Base-by-base conservation (phyloP, 2,797 vertebrate species). In the Leptoclinus maculatus region DNA sequence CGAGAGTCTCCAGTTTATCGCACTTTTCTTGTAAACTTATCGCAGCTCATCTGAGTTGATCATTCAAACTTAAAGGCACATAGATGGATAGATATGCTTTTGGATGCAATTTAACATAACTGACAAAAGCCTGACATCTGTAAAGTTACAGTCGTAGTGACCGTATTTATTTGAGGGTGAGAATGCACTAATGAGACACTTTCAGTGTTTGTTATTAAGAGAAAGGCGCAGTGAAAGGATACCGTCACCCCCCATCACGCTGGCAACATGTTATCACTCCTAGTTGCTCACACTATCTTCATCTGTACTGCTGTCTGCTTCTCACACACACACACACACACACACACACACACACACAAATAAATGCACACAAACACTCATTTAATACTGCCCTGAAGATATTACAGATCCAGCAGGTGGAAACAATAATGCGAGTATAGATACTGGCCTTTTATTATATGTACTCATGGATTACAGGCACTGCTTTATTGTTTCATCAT, bases 401-500 rank as follows among this genome's bases (percentile, higher is more conserved):
- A 63, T 64, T 65, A 72, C 67, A 66, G 43, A 41, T 36, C 56
- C 56, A 77, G 54, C 71, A 79, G 49, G 76, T 66, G 70, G 86
- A 62, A 62, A 69, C 69, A 76, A 58, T 59, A 77, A 83, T 70
- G 88, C 90, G 82, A 90, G 88, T 90, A 89, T 57, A 66, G 14
- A 58, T 59, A 57, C 11, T 71, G 5, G 3, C 25, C 71, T 78
- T 66, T 3, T 45, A 13, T 62, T 23, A 39, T 36, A n/a, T 62
- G n/a, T 25, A 7, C 14, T 62, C 8, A 8, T 29, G 4, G 11
- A 43, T 71, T 38, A 25, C 7, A 47, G 38, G 21, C 64, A 11
- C 49, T 32, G 2, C 8, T 38, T 51, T 49, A 51, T 43, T 65
- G 9, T 66, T 59, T 47, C 2, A 45, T 56, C 23, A 2, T 32